These are phyloP conservation scores for Subanguina moxae DNA, from an alignment of 1,140 invertebrate species.

Conservation along the genomic window DNA sequence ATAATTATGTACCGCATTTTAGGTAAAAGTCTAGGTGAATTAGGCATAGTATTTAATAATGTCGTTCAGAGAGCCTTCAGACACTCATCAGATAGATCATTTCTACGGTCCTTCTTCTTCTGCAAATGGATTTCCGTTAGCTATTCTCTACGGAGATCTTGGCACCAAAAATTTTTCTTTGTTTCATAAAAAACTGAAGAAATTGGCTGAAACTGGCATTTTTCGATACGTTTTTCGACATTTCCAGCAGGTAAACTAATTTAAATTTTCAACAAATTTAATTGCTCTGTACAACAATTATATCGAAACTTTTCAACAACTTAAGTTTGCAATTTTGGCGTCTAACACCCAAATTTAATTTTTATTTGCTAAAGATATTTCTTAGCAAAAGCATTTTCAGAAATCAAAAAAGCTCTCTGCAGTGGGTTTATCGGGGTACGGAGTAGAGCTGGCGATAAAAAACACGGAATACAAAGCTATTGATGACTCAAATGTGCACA, in stretches of 20 bases:
- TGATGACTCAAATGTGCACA: conserved; percentile 73
- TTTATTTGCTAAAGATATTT: conserved; percentile 8
- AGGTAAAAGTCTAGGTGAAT: too few relatives aligned
- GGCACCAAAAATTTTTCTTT: conserved; percentile 24
- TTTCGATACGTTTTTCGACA: conserved; percentile 43
- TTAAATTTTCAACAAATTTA: too few relatives aligned
- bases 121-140: conserved; percentile 12
- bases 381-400: conserved; percentile 53
- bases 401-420: conserved; percentile 45
- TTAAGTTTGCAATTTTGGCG: too few relatives aligned
- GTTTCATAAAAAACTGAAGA: conserved; percentile 29
- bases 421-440: conserved; percentile 85
- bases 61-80: neutral
- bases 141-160: conserved; percentile 45
- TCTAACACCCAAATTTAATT: too few relatives aligned
- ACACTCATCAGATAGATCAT: conserved; percentile 39
- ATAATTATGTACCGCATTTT: too few relatives aligned
- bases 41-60: too few relatives aligned
- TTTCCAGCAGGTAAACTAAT: conserved; percentile 30
- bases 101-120: conserved; percentile 10
- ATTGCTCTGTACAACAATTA: conserved; percentile 17
- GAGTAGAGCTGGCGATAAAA: conserved; percentile 95
- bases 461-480: conserved; percentile 99
- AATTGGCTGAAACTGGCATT: conserved; percentile 23
- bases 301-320: conserved; percentile 2